Evolutionary conservation across 23 tunicate genomes (phyloP).

Genomic region (Oikopleura vanhoeffeni): DNA sequence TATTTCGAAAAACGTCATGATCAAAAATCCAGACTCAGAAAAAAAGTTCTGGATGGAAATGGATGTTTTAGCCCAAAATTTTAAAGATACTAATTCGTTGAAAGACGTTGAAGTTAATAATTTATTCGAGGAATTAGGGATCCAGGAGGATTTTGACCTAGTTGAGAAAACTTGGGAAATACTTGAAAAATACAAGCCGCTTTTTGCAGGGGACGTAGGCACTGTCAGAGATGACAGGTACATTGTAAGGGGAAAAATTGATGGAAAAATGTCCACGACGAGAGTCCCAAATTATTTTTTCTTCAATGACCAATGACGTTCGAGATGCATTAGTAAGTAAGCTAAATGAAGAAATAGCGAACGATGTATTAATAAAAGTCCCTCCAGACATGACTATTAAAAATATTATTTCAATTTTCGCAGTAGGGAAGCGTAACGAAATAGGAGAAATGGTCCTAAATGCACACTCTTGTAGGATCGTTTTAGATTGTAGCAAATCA

Average conservation of each 20-base stretch:
- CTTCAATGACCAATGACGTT: not conserved
- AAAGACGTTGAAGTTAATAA: not conserved
- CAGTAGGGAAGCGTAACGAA: not conserved
- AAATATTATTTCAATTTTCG: not conserved
- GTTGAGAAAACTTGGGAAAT: not conserved
- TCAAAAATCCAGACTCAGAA: not conserved
- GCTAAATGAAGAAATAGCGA: not conserved
- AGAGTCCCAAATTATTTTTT: not conserved
- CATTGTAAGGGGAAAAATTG: not conserved
- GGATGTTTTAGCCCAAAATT: not conserved
- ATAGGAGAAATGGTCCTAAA: not conserved
- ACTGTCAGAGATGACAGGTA: not conserved
- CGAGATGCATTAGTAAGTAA: not conserved
- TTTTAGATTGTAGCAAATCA: not conserved
- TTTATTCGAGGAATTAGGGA: not conserved
- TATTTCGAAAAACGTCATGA: not conserved
- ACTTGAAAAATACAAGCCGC: not conserved
- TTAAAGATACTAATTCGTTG: not conserved
- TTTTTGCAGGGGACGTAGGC: not conserved
- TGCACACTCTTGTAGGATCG: not conserved
- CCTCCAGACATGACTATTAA: not conserved
- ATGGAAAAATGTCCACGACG: not conserved
- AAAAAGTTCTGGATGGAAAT: not conserved
- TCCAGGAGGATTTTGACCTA: not conserved
- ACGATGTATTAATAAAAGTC: not conserved